A percentile compares a stretch with the other conserved stretches of the same genome.
Evolutionary conservation across 2,888 invertebrate genomes (phyloP).

Genomic region (Conus canariensis): DNA sequence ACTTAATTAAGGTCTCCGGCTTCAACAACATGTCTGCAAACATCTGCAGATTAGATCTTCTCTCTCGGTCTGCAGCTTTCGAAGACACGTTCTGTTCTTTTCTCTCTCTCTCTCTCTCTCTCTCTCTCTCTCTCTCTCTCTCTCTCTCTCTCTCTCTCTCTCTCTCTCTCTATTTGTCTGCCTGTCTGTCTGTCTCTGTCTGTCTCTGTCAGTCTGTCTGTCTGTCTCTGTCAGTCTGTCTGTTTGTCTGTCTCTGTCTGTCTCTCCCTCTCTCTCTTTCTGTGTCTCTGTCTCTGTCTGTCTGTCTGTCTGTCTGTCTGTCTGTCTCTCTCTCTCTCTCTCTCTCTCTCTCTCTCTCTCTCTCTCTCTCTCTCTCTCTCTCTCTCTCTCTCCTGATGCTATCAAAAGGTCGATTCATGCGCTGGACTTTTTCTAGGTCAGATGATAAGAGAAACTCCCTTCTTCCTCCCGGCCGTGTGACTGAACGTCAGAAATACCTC

Average conservation of each 20-base stretch:
- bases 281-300: background rate
- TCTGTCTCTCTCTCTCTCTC: constrained; percentile 25
- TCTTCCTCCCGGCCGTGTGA: too few species aligned
- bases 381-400: background rate
- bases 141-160: constrained; percentile 2
- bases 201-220: background rate
- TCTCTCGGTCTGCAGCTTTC: too few species aligned
- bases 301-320: background rate
- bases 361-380: background rate
- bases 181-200: background rate
- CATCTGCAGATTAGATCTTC: too few species aligned
- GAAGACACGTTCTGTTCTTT: too few species aligned
- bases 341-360: background rate
- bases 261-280: background rate
- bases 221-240: too few species aligned
- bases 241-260: background rate
- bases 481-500: too few species aligned
- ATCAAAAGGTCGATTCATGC: background rate
- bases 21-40: too few species aligned
- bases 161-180: background rate
- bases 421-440: background rate
- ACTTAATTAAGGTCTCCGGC: too few species aligned
- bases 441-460: too few species aligned
- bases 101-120: too few species aligned
- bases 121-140: too few species aligned